A percentile compares a stretch with the other conserved stretches of the same genome.
These are phyloP conservation scores for Crotalus horridus DNA, from an alignment of 2,113 vertebrate species.

Conservation along the genomic window DNA sequence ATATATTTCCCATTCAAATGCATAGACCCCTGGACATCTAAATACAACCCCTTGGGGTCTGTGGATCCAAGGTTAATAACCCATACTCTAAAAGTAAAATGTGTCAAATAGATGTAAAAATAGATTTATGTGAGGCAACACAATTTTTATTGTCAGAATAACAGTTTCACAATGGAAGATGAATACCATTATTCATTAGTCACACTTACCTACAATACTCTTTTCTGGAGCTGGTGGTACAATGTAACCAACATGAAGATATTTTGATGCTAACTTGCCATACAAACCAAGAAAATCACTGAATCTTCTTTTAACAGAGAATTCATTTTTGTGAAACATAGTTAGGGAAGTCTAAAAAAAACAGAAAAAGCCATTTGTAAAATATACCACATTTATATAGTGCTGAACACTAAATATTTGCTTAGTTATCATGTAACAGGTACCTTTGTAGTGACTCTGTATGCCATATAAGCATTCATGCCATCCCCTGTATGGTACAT, in stretches of 20 bases:
- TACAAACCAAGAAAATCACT: constrained; percentile 97
- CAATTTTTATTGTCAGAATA: background rate
- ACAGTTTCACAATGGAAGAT: background rate
- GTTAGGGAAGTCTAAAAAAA: constrained; percentile 83
- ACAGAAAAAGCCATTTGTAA: constrained; percentile 47
- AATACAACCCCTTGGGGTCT: background rate
- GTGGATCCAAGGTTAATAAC: background rate
- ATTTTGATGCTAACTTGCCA: constrained; percentile 92
- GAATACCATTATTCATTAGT: background rate
- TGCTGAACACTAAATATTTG: constrained; percentile 2
- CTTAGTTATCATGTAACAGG: background rate
- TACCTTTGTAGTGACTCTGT: constrained; percentile 94
- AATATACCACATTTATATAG: constrained; percentile 22
- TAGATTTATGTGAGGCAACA: background rate
- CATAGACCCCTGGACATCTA: background rate
- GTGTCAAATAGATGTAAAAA: background rate
- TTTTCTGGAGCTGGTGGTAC: constrained; percentile 98
- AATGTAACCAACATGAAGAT: constrained; percentile 92
- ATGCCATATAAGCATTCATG: constrained; percentile 98
- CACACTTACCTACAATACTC: constrained; percentile 93
- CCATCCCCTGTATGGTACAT: constrained; percentile 82
- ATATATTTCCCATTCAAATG: background rate
- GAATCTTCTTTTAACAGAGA: constrained; percentile 92
- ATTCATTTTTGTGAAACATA: constrained; percentile 84
- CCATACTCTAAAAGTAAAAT: background rate